Percentiles rank a stretch among this genome's conserved stretches.
These are phyloP conservation scores for Dendrolimus houi DNA, from an alignment of 2,888 invertebrate genomes.

Conservation along the genomic window DNA sequence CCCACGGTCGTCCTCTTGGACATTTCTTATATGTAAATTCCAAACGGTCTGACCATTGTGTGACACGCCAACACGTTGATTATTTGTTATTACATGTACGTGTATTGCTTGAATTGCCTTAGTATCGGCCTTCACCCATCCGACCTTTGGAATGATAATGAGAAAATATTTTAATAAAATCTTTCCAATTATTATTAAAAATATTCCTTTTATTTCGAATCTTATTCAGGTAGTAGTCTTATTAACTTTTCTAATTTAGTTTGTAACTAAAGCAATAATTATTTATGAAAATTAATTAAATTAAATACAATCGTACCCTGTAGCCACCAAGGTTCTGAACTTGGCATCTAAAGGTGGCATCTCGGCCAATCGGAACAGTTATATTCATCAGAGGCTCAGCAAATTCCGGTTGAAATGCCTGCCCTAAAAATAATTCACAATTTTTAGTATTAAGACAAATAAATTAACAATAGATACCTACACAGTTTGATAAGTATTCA, in stretches of 20 bases:
- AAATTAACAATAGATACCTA: too few relatives aligned
- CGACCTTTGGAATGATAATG: slow-evolving; percentile 77
- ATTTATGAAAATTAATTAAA: neutral
- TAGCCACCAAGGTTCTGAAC: slow-evolving; percentile 92
- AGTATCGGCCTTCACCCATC: slow-evolving; percentile 95
- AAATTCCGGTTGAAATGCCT: slow-evolving; percentile 90
- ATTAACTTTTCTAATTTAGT: neutral
- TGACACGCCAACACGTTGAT: slow-evolving; percentile 89
- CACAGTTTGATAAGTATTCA: too few relatives aligned
- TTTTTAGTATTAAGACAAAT: neutral
- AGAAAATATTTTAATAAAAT: slow-evolving; percentile 20
- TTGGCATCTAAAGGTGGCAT: slow-evolving; percentile 91
- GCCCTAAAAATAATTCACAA: slow-evolving; percentile 63
- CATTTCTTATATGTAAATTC: slow-evolving; percentile 92
- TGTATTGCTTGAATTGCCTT: slow-evolving; percentile 96
- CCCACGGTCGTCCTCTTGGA: slow-evolving; percentile 91
- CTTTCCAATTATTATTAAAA: slow-evolving; percentile 4
- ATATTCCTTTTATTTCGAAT: slow-evolving; percentile 15
- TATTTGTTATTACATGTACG: slow-evolving; percentile 94
- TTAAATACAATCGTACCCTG: slow-evolving; percentile 78
- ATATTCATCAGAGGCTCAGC: slow-evolving; percentile 88
- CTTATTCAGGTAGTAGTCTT: neutral
- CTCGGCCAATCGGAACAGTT: slow-evolving; percentile 89
- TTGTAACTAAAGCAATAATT: neutral
- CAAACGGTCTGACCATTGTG: slow-evolving; percentile 91